Evolutionary conservation across 1,140 invertebrate species (phyloP), one percentile per base, ranked within the genome.

Genomic region (Paraescarpia echinospica): DNA sequence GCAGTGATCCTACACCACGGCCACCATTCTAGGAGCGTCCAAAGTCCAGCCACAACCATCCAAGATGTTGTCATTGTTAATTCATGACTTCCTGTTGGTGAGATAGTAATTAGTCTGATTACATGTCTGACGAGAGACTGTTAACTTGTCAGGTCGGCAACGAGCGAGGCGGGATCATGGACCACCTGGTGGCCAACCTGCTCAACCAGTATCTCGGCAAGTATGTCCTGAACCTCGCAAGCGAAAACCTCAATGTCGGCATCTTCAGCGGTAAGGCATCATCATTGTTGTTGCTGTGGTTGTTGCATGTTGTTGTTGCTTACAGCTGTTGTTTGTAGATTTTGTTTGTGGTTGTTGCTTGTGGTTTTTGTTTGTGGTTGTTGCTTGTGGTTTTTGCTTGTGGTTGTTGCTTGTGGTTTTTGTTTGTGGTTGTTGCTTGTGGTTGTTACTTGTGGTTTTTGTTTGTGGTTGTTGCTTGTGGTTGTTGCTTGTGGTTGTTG

Each of bases 181-280:
- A 98, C 96, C 97, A 97, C 93, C 97, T 98, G 12, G 97, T 98
- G 89, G 98, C 98, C 77, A 97, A 97, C 91, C 96, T 98, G 93
- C 96, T 98, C 9, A 98, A 98, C 96, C 97, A 97, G 93, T 97
- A 98, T 93, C 96, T 98, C 91, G 98, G 98, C 48, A 98, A 98
- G 95, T 98, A 98, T 95, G 97, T 98, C 5, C 97, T 98, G 95
- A 98, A 98, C 95, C 96, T 98, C 91, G 98, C 98, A 94, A 97
- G 97, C 6, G 97, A 98, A 96, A 97, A 98, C 94, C 97, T 98
- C 33, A 98, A 98, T 95, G 97, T 98, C 90, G 98, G 98, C 93
- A 98, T 98, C 93, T 98, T 98, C 95, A 97, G 97, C 92, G 98
- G 98, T 93, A 97, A 94, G 94, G 94, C 27, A 18, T 77, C 59